Evolutionary conservation across 2,797 vertebrate genomes (phyloP).

Genomic region (Borostomias antarcticus): DNA sequence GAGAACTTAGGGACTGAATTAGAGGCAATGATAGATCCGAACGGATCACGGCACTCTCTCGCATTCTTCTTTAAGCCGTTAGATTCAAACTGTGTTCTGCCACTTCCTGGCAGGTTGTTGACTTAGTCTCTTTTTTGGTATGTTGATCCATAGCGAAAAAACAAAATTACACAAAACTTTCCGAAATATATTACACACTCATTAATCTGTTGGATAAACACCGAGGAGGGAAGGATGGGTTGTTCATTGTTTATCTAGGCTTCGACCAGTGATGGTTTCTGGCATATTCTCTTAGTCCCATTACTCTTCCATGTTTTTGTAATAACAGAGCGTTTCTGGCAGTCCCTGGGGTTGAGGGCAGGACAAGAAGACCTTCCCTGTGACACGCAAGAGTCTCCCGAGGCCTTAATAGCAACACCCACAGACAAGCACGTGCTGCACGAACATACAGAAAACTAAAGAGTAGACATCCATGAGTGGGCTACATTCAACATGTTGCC

Average conservation of each 20-base stretch:
- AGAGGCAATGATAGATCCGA: neutral
- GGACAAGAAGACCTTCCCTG: conserved; percentile 57
- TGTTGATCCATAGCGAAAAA: conserved; percentile 9
- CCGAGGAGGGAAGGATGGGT: conserved; percentile 10
- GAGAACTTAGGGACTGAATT: conserved; percentile 30
- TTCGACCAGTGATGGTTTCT: conserved; percentile 10
- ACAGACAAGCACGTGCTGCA: conserved; percentile 19
- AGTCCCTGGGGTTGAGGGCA: conserved; percentile 44
- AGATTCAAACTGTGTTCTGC: conserved; percentile 22
- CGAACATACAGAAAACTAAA: conserved; percentile 24
- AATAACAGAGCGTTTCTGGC: conserved; percentile 38
- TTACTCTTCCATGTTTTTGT: conserved; percentile 29
- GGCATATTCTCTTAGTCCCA: conserved; percentile 24
- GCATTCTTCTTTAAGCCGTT: neutral
- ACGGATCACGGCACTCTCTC: neutral
- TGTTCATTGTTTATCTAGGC: conserved; percentile 17
- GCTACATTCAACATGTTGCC: neutral
- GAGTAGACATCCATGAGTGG: too few relatives aligned
- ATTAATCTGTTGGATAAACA: conserved; percentile 26
- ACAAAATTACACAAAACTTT: neutral
- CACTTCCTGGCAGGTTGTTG: neutral
- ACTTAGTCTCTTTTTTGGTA: neutral
- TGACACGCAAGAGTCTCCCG: conserved; percentile 47
- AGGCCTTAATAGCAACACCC: conserved; percentile 55
- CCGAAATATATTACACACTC: conserved; percentile 3